Evolutionary conservation across 2,797 vertebrate species (phyloP).

Genomic region (Amblyraja radiata): DNA sequence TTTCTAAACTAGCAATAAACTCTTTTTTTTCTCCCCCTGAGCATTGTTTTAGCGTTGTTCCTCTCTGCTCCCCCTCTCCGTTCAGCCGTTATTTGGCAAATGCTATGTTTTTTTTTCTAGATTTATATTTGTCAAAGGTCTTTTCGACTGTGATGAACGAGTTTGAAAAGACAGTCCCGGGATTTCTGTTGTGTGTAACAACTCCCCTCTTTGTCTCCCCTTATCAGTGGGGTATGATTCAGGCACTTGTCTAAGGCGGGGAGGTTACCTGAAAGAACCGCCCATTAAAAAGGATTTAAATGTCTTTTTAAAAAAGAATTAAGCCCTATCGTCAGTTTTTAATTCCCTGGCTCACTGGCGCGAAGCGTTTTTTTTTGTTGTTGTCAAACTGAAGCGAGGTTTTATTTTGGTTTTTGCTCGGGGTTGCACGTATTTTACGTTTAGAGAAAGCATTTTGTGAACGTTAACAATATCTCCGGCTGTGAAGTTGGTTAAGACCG

Average conservation of each 20-base stretch:
- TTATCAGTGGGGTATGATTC: constrained; percentile 32
- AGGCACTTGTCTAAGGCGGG: constrained; percentile 5
- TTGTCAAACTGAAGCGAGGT: not conserved
- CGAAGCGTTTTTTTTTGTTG: not conserved
- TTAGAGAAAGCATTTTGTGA: not conserved
- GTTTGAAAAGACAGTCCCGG: not conserved
- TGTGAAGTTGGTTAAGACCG: not conserved
- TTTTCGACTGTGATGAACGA: not conserved
- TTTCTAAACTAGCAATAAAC: constrained; percentile 49
- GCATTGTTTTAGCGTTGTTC: constrained; percentile 45
- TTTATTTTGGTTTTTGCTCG: not conserved
- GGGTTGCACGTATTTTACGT: not conserved
- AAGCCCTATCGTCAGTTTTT: not conserved
- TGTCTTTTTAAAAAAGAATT: constrained; percentile 9
- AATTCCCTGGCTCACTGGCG: not conserved
- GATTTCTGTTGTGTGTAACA: not conserved
- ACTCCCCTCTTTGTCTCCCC: constrained; percentile 42
- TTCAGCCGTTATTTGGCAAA: constrained; percentile 17
- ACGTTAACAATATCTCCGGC: too few relatives aligned
- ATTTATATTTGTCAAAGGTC: not conserved
- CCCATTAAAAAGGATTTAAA: not conserved
- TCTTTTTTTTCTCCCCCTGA: constrained; percentile 40
- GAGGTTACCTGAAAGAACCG: constrained; percentile 28
- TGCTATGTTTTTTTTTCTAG: not conserved
- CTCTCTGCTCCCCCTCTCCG: constrained; percentile 40